Evolutionary conservation across 2,113 vertebrate genomes (phyloP).

Genomic region (Chloropsis cyanopogon): DNA sequence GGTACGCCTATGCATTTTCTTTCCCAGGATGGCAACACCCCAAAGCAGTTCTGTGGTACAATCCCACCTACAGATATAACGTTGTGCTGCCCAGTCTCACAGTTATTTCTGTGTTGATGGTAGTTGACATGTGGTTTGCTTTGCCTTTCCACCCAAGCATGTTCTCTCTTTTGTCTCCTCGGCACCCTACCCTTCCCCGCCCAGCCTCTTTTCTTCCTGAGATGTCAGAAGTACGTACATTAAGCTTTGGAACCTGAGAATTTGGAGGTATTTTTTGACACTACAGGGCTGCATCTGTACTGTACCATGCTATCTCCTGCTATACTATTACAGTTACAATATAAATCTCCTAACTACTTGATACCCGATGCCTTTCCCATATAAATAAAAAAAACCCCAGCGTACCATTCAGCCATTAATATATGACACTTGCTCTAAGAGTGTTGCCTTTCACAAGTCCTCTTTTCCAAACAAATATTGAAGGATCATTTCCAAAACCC

Average conservation of each 20-base stretch:
- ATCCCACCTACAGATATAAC: neutral
- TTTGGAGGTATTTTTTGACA: conserved; percentile 38
- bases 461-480: neutral
- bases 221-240: neutral
- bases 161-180: neutral
- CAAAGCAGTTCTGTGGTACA: neutral
- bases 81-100: neutral
- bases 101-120: neutral
- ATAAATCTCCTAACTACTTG: conserved; percentile 10
- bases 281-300: conserved; percentile 40
- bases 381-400: neutral
- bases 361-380: conserved; percentile 6
- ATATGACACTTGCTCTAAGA: neutral
- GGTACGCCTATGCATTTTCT: neutral
- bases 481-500: neutral
- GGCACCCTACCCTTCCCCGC: neutral
- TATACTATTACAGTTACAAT: neutral
- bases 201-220: conserved; percentile 43
- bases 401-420: neutral
- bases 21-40: neutral
- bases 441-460: neutral
- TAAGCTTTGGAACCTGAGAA: conserved; percentile 54
- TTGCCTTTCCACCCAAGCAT: neutral
- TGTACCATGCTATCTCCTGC: neutral
- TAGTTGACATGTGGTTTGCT: neutral